Evolutionary conservation across 2,888 invertebrate species (phyloP).

Genomic region (Perizoma flavofasciatum): DNA sequence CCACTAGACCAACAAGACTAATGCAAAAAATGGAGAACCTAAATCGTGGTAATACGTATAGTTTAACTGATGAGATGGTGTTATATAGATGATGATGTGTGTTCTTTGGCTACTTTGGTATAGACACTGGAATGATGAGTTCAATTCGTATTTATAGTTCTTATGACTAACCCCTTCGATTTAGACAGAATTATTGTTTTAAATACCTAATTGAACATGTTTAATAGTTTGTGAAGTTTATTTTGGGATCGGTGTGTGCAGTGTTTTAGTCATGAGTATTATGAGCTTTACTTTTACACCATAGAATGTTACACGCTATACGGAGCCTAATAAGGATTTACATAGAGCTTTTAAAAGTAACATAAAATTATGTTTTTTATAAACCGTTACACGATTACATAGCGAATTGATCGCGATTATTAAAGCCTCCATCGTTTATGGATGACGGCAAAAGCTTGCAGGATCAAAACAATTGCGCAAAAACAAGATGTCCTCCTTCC

Average conservation of each 20-base stretch:
- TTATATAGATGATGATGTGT: not conserved
- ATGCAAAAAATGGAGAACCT: too few relatives aligned
- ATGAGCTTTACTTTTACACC: conserved; percentile 15
- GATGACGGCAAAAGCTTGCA: conserved; percentile 29
- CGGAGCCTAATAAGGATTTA: conserved; percentile 11
- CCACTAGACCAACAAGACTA: too few relatives aligned
- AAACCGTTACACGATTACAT: conserved; percentile 2
- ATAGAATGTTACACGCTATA: conserved; percentile 8
- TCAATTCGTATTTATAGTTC: conserved; percentile 19
- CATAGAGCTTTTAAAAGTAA: conserved; percentile 1
- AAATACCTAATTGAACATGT: conserved; percentile 28
- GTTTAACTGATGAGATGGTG: too few relatives aligned
- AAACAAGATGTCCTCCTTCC: conserved; percentile 57
- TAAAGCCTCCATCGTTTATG: conserved; percentile 17
- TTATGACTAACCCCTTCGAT: conserved; percentile 28
- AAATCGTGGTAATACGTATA: too few relatives aligned
- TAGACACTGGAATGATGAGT: conserved; percentile 11
- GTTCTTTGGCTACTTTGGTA: conserved; percentile 5
- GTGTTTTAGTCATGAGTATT: conserved; percentile 23
- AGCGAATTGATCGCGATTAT: not conserved
- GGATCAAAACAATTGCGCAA: conserved; percentile 56
- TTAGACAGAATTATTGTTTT: conserved; percentile 27
- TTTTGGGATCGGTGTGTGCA: conserved; percentile 20
- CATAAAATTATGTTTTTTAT: conserved; percentile 3
- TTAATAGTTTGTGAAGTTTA: conserved; percentile 26